phyloP scores from a whole-genome alignment of 2,113 vertebrate genomes.

The Pitta sordida region DNA sequence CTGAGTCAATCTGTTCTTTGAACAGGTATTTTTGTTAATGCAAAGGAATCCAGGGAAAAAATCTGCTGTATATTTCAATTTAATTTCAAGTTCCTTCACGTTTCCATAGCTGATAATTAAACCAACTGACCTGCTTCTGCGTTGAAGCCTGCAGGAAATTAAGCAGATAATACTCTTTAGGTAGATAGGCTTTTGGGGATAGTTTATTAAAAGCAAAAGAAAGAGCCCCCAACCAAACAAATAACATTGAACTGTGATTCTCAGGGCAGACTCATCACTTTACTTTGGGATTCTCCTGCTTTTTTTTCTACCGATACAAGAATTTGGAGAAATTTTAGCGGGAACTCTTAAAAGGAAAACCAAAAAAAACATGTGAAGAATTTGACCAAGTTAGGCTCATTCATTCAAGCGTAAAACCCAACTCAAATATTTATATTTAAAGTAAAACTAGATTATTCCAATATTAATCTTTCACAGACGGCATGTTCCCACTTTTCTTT shows the following conservation, averaged over 20 bases:
- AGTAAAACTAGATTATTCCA: neutral
- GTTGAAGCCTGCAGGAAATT: slow-evolving; percentile 56
- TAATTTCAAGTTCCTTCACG: slow-evolving; percentile 47
- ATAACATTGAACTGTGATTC: neutral
- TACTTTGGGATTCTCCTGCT: neutral
- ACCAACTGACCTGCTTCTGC: slow-evolving; percentile 64
- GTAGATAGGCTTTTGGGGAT: slow-evolving; percentile 53
- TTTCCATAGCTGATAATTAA: slow-evolving; percentile 64
- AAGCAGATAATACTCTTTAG: slow-evolving; percentile 65
- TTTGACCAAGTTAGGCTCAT: neutral
- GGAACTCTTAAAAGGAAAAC: neutral
- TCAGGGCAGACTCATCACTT: neutral
- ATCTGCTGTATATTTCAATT: neutral
- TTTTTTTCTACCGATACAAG: neutral
- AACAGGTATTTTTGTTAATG: slow-evolving; percentile 42
- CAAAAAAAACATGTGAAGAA: neutral
- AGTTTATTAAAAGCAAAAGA: slow-evolving; percentile 48
- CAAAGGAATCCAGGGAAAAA: neutral
- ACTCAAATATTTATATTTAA: neutral
- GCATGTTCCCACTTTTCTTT: neutral
- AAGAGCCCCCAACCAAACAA: slow-evolving; percentile 34
- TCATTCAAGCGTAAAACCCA: neutral
- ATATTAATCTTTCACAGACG: neutral
- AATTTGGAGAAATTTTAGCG: neutral
- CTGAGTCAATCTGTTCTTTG: slow-evolving; percentile 42